Evolutionary conservation across 2,113 vertebrate species (phyloP).

Genomic region (Calyptommatus sinebrachiatus): DNA sequence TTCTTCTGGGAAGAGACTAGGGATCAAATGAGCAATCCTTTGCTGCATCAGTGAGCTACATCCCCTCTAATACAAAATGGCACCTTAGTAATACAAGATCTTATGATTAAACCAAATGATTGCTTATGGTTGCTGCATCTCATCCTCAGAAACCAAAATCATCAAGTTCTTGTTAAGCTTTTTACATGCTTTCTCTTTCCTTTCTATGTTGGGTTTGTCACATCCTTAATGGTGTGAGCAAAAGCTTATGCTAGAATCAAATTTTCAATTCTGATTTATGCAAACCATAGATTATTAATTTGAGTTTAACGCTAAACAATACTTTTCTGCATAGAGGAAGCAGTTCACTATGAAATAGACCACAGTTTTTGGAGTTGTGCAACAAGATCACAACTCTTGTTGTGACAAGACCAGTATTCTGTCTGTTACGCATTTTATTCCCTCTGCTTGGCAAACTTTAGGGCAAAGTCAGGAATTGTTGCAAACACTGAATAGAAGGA

Average conservation of each 20-base stretch:
- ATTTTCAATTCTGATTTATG: not conserved
- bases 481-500: not conserved
- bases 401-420: too few relatives aligned
- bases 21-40: too few relatives aligned
- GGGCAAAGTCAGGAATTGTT: slow-evolving; percentile 29
- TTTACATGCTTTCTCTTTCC: not conserved
- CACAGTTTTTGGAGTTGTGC: slow-evolving; percentile 29
- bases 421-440: slow-evolving; percentile 23
- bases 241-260: not conserved
- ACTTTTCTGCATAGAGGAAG: not conserved
- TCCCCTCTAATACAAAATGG: fast-evolving
- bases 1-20: too few relatives aligned
- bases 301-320: not conserved
- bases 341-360: not conserved
- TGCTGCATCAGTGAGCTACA: too few relatives aligned
- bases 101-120: slow-evolving; percentile 39
- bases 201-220: not conserved
- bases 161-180: slow-evolving; percentile 10
- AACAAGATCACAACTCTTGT: slow-evolving; percentile 29
- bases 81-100: slow-evolving; percentile 16
- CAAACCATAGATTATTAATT: not conserved
- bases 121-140: slow-evolving; percentile 11
- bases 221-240: not conserved
- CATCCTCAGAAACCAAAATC: slow-evolving; percentile 31
- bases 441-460: slow-evolving; percentile 21